Evolutionary conservation across 2,888 invertebrate genomes (phyloP), one percentile per base, ranked within the genome.

Genomic region (Meteorus cinctellus): DNA sequence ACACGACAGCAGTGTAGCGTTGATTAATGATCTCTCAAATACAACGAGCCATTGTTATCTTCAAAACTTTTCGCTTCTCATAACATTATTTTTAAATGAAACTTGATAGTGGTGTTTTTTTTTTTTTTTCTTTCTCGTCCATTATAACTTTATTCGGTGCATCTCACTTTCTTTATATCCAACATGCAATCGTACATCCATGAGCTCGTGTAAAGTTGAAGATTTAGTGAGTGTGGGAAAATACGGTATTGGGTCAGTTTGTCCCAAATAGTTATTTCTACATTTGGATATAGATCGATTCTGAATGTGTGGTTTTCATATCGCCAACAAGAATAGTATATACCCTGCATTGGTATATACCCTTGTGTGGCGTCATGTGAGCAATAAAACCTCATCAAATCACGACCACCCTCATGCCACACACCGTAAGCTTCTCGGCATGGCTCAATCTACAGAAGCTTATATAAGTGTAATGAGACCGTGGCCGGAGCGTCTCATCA

Each of bases 301-400:
- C 12, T 41, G 34, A 24, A 71, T 68, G 69, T 60, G 76, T 31
- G 51, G 55, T 55, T 69, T 69, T 34, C 48, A 34, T 36, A 51
- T 63, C 67, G 2, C 55, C 19, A 45, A 41, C 19, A 41, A 68
- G 68, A 76, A 80, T 75, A 76, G 77, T 77, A 74, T 72, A 68
- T 77, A 77, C 60, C 60, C 67, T 78, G 77, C 79, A 80, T 78
- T 75, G 74, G 71, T 70, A 66, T 69, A 74, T 34, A 75, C 72
- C 70, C 67, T 62, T 60, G 65, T 70, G 72, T 51, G 67, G 77
- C 86, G 87, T 87, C 89, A 86, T 84, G 83, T 85, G 82, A 84
- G 87, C 89, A 89, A 89, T 89, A 89, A 89, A 89, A 89, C 87
- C 89, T 89, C 89, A 89, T 89, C 88, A 89, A 89, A 89, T 89